phyloP scores from a whole-genome alignment of 2,888 invertebrate species.

The Meandrusa payeni region DNA sequence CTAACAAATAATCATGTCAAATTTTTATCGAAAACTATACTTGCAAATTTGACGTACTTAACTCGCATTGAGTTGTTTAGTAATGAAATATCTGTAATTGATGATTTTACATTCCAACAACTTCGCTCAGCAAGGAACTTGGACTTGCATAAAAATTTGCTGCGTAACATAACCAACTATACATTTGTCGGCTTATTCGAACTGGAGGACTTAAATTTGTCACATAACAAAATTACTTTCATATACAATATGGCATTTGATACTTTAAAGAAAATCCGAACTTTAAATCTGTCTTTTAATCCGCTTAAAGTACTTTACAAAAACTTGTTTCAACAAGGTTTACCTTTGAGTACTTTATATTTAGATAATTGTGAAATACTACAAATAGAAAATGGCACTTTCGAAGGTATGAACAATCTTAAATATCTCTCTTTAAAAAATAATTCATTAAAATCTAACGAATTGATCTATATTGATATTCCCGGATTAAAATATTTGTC shows the following conservation, averaged over 20 bases:
- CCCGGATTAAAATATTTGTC: conserved; percentile 87
- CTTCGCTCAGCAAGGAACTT: conserved; percentile 88
- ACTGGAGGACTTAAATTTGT: conserved; percentile 89
- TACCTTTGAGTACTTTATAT: conserved; percentile 87
- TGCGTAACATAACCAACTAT: conserved; percentile 85
- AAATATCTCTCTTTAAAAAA: conserved; percentile 88
- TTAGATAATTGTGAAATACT: conserved; percentile 88
- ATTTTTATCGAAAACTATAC: conserved; percentile 85
- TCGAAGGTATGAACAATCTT: conserved; percentile 87
- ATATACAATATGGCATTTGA: conserved; percentile 89
- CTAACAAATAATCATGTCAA: conserved; percentile 89
- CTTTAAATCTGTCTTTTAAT: conserved; percentile 90
- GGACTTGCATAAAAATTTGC: conserved; percentile 87
- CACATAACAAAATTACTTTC: conserved; percentile 85
- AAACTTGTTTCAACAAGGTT: conserved; percentile 87
- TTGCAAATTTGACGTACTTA: conserved; percentile 87
- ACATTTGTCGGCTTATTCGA: conserved; percentile 89
- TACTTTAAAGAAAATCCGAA: conserved; percentile 87
- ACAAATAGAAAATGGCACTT: conserved; percentile 87
- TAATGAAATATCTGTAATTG: conserved; percentile 89
- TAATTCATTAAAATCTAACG: conserved; percentile 85
- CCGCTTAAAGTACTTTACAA: conserved; percentile 85
- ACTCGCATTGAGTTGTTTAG: conserved; percentile 88
- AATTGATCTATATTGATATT: conserved; percentile 86
- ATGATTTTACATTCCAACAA: conserved; percentile 89